Evolutionary conservation across 2,888 invertebrate species (phyloP).

Genomic region (Argyresthia goedartella): DNA sequence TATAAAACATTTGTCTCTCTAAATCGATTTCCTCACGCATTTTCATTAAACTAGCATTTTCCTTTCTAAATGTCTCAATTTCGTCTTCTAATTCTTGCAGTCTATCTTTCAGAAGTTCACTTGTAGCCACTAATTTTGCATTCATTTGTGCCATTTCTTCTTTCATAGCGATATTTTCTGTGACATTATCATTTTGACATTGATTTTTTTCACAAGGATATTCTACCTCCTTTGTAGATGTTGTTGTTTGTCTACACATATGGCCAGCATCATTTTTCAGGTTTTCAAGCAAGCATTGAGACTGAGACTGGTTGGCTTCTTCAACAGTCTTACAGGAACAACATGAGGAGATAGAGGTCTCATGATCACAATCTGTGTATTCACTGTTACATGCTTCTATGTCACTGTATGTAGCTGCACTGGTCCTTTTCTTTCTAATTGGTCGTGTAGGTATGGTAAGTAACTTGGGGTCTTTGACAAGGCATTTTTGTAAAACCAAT

Average conservation of each 20-base stretch:
- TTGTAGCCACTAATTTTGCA: conserved; percentile 63
- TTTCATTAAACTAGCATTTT: conserved; percentile 59
- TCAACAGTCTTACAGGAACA: conserved; percentile 53
- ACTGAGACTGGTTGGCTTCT: conserved; percentile 12
- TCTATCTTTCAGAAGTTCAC: conserved; percentile 72
- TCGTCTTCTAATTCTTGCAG: conserved; percentile 76
- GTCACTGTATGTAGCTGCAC: conserved; percentile 33
- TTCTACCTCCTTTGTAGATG: conserved; percentile 20
- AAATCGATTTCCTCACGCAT: conserved; percentile 73
- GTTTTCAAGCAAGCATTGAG: conserved; percentile 9
- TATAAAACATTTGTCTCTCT: conserved; percentile 72
- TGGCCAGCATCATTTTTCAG: conserved; percentile 16
- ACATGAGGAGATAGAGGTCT: conserved; percentile 40
- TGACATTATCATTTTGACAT: conserved; percentile 33
- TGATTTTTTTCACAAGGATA: conserved; percentile 11
- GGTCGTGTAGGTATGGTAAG: conserved; percentile 41
- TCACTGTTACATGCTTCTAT: conserved; percentile 38
- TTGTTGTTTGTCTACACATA: conserved; percentile 15
- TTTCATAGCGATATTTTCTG: conserved; percentile 37
- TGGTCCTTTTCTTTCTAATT: conserved; percentile 18
- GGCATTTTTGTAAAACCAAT: conserved; percentile 46
- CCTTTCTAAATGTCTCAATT: conserved; percentile 65
- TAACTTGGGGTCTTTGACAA: conserved; percentile 41
- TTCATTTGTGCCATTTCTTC: conserved; percentile 54
- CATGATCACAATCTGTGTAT: conserved; percentile 43